Evolutionary conservation across 2,888 invertebrate species (phyloP).

Genomic region (Catocala nupta): DNA sequence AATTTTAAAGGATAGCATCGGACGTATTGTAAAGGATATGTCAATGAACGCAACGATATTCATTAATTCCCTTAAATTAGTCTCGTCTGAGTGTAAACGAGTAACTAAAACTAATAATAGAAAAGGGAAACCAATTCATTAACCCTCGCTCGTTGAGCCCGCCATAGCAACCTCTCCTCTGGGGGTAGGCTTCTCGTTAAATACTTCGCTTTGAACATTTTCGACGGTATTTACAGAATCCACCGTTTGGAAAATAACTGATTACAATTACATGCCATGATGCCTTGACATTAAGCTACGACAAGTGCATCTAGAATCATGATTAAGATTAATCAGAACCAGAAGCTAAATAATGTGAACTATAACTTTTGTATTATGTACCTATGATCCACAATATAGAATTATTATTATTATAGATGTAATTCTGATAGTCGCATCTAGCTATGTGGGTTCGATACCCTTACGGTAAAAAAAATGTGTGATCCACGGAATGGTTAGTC

Average conservation of each 20-base stretch:
- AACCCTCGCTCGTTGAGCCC: constrained; percentile 45
- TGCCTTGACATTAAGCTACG: no score
- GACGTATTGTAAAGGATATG: constrained; percentile 18
- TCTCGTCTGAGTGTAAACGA: constrained; percentile 39
- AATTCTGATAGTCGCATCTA: no score
- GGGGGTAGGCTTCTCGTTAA: constrained; percentile 18
- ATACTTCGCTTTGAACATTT: constrained; percentile 33
- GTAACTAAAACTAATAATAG: constrained; percentile 59
- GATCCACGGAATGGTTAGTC: no score
- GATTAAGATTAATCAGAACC: no score
- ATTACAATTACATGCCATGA: no score
- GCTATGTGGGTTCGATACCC: no score
- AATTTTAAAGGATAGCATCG: not conserved
- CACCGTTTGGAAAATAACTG: constrained; percentile 11
- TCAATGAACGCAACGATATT: constrained; percentile 42
- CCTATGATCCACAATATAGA: no score
- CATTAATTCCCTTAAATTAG: constrained; percentile 46
- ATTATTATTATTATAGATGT: no score
- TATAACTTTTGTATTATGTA: no score
- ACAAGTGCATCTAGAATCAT: no score
- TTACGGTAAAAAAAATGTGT: no score
- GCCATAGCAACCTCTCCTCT: constrained; percentile 34
- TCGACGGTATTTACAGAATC: constrained; percentile 24
- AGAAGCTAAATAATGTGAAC: no score
- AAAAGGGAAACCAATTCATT: constrained; percentile 59